Percentiles rank a stretch among this genome's conserved stretches.
These are phyloP conservation scores for Acromyrmex charruanus DNA, from an alignment of 1,140 invertebrate species.

Conservation along the genomic window DNA sequence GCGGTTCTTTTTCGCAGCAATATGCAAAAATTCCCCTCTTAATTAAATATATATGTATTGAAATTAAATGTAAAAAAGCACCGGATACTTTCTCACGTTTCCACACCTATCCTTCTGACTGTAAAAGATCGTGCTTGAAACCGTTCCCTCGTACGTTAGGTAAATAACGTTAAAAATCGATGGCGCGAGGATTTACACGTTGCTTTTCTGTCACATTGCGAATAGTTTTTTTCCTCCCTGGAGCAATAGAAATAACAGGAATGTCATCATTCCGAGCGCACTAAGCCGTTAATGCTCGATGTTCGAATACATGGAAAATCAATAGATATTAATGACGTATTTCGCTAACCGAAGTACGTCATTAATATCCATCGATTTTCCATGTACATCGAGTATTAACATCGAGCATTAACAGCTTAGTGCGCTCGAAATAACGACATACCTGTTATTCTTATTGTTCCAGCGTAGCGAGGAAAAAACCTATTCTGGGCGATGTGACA, in stretches of 20 bases:
- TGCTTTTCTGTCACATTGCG: neutral
- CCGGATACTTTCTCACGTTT: neutral
- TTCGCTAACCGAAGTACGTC: conserved; percentile 1
- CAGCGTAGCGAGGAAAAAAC: neutral
- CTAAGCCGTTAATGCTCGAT: neutral
- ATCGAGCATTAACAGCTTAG: neutral
- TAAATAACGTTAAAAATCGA: neutral
- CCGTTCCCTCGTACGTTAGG: neutral
- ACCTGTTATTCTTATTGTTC: neutral
- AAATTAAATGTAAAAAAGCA: conserved; percentile 25
- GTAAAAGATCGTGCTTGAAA: neutral
- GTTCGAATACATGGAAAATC: neutral
- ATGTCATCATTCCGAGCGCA: neutral
- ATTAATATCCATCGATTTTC: conserved; percentile 21
- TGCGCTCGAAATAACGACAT: neutral
- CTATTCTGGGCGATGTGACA: neutral
- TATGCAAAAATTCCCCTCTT: neutral
- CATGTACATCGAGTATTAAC: neutral
- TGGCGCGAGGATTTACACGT: neutral
- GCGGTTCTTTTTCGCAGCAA: neutral
- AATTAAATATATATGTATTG: conserved; percentile 25
- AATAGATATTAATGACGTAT: conserved; percentile 13
- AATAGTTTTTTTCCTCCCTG: neutral
- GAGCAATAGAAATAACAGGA: neutral
- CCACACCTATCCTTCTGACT: neutral